Base-by-base conservation (phyloP, 2,113 vertebrate species). In the Scopus umbretta region DNA sequence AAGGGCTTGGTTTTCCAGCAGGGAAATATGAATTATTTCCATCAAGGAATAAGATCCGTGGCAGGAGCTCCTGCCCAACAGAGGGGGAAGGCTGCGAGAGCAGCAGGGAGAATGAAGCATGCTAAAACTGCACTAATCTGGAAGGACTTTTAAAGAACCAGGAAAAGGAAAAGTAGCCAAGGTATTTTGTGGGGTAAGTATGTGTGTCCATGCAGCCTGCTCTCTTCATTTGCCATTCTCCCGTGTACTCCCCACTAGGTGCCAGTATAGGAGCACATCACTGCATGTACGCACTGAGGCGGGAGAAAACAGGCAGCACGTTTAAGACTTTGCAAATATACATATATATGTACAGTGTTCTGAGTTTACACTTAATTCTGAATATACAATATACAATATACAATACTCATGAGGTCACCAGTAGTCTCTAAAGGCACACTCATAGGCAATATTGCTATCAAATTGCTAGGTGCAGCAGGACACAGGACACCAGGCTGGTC, bases 161-260 rank as follows among this genome's bases (percentile, higher is more conserved):
- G 53, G 22, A 11, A 2, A 5, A 58, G 43, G 36, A 32, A 23
- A 43, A 5, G 13, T 1, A 9, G 45, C 21, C 23, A 16, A 36
- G 36, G 18, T 74, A 9, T n/a, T 49, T 3, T 0, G 2, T 11
- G 6, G 63, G 34, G 4, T 18, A 25, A 47, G 34, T 0, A 0
- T 3, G 34, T 4, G 21, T 15, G 32, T 17, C 34, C 0, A 10
- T 2, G 0, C 67, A 86, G 52, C 53, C 65, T 18, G 63, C 26
- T 18, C 38, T 32, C 53, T 49, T 16, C 43, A 2, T 16, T 21
- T 58, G 7, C 52, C 61, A 70, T 50, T 38, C 49, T 72, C 61
- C 79, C 3, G 1, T 11, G 72, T 53, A 19, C 47, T 97, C 96
- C 85, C 97, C 98, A 97, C 98, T 96, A 97, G 98, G 92, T 98